phyloP scores from a whole-genome alignment of 2,113 vertebrate species.

The Megaceryle maxima region DNA sequence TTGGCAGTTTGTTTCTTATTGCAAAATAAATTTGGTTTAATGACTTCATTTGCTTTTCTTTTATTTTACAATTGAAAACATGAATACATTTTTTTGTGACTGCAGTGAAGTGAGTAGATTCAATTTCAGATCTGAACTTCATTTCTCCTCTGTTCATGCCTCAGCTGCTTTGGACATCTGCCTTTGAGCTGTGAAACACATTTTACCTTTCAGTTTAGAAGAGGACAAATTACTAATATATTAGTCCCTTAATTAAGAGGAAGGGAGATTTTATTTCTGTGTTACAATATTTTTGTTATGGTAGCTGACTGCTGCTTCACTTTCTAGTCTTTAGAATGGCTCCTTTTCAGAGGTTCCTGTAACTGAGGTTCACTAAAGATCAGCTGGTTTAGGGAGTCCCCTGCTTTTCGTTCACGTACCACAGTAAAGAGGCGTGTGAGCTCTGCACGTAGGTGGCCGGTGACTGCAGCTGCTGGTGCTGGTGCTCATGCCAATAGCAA shows the following conservation, averaged over 20 bases:
- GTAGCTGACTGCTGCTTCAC: not conserved
- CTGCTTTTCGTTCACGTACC: not conserved
- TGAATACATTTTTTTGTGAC: not conserved
- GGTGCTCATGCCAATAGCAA: constrained; percentile 4
- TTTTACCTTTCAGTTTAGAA: not conserved
- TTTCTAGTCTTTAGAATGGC: not conserved
- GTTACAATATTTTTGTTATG: not conserved
- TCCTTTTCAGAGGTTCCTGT: not conserved
- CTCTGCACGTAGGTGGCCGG: not conserved
- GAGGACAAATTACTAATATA: not conserved
- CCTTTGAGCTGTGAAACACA: not conserved
- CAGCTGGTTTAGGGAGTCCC: not conserved
- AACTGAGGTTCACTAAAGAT: not conserved
- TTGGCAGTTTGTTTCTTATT: not conserved
- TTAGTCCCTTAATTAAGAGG: not conserved
- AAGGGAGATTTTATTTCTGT: not conserved
- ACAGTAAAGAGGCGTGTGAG: not conserved
- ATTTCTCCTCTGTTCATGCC: not conserved
- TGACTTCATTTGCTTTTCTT: constrained; percentile 23
- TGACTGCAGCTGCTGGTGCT: not conserved
- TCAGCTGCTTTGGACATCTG: constrained; percentile 11
- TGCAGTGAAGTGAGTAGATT: not conserved
- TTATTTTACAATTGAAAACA: not conserved
- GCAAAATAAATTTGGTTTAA: not conserved
- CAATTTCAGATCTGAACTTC: not conserved